Percentiles rank a stretch among this genome's conserved stretches.
Conservation (phyloP, 1,140 invertebrate genomes). For the Campodea augens region DNA sequence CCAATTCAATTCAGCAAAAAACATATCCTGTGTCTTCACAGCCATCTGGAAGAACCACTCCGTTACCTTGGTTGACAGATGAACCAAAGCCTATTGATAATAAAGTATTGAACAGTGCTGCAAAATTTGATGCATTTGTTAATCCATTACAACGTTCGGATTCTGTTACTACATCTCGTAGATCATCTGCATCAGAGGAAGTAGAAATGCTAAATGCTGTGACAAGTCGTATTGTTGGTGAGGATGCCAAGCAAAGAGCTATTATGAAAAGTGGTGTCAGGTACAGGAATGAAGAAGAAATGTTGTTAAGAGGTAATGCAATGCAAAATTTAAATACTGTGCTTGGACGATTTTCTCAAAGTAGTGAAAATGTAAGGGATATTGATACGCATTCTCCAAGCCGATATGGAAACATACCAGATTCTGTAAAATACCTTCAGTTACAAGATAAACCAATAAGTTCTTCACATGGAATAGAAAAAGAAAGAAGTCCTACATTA, state of each 20-base stretch:
- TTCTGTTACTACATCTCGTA: not conserved
- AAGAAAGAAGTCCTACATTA: too few relatives aligned
- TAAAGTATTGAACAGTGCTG: not conserved
- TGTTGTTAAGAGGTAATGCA: conserved; percentile 7
- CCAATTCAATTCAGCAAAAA: not conserved
- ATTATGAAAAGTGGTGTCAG: too few relatives aligned
- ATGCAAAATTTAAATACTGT: conserved; percentile 10
- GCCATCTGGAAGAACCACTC: not conserved
- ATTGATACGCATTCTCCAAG: too few relatives aligned
- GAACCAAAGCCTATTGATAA: not conserved
- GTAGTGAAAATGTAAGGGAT: too few relatives aligned
- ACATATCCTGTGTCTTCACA: not conserved
- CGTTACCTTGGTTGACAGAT: not conserved
- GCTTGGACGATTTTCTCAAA: conserved; percentile 9
- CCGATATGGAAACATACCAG: too few relatives aligned
- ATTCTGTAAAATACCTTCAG: too few relatives aligned
- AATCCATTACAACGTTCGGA: too few relatives aligned
- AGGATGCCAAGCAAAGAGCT: conserved; percentile 37
- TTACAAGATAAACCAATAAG: too few relatives aligned
- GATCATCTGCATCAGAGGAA: conserved; percentile 14
- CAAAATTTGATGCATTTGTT: not conserved
- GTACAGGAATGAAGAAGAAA: conserved; percentile 21
- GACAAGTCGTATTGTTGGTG: conserved; percentile 40
- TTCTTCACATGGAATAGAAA: too few relatives aligned
- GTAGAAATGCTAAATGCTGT: conserved; percentile 17